A percentile compares a stretch with the other conserved stretches of the same genome.
These are phyloP conservation scores for Criorhina ranunculi DNA, from an alignment of 2,888 invertebrate genomes.

Conservation along the genomic window DNA sequence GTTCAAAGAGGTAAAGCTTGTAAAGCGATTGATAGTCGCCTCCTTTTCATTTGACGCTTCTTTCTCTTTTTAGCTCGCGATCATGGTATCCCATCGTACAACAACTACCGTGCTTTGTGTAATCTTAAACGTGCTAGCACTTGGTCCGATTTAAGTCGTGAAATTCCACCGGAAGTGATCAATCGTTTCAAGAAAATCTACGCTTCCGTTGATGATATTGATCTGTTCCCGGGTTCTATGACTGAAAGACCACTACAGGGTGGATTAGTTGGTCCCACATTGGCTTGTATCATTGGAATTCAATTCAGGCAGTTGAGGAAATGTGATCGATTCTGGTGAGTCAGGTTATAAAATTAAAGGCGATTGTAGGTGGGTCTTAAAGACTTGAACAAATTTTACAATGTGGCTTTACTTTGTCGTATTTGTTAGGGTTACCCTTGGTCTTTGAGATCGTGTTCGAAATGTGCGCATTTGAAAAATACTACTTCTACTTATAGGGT, in stretches of 20 bases:
- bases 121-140: conserved; percentile 93
- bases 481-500: too few relatives aligned
- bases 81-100: conserved; percentile 95
- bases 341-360: neutral
- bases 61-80: conserved; percentile 88
- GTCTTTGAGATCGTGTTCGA: too few relatives aligned
- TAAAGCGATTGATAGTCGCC: neutral
- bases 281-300: conserved; percentile 96
- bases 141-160: conserved; percentile 94
- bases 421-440: too few relatives aligned
- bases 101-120: conserved; percentile 95
- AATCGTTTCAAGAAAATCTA: conserved; percentile 92
- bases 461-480: too few relatives aligned
- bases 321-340: conserved; percentile 96
- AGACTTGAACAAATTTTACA: too few relatives aligned
- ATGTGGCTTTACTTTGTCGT: too few relatives aligned
- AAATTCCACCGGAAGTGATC: conserved; percentile 94
- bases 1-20: conserved; percentile 90
- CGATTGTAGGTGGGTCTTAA: too few relatives aligned
- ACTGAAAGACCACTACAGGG: conserved; percentile 95
- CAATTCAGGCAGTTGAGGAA: conserved; percentile 96
- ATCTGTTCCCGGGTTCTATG: conserved; percentile 98
- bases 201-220: conserved; percentile 96
- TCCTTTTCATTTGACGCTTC: neutral
- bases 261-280: conserved; percentile 96